These are phyloP conservation scores for Molossus molossus DNA, from an alignment of 2,797 vertebrate genomes.

Conservation along the genomic window DNA sequence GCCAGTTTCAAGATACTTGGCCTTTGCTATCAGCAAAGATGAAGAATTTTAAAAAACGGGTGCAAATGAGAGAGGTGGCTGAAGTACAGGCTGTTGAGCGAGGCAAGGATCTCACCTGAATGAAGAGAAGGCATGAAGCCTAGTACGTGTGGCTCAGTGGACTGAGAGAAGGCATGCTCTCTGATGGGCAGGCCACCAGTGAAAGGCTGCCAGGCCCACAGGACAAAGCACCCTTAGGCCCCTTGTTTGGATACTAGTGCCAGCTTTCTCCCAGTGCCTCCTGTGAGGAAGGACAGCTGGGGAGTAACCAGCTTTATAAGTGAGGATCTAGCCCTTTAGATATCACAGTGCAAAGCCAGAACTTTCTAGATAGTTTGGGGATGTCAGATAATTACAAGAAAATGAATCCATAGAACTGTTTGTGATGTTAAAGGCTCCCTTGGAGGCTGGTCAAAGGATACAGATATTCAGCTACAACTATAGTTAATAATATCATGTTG, in stretches of 20 bases:
- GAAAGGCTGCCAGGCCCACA: not conserved
- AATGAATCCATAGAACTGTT: not conserved
- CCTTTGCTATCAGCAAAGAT: not conserved
- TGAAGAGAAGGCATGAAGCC: not conserved
- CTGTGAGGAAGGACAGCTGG: not conserved
- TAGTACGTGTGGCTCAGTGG: too few species aligned
- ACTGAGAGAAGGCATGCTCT: not conserved
- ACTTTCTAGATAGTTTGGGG: not conserved
- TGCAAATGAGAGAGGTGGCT: not conserved
- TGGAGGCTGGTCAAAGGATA: not conserved
- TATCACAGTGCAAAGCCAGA: not conserved
- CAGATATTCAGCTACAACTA: not conserved
- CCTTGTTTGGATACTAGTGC: not conserved
- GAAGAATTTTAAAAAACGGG: not conserved
- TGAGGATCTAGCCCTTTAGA: accelerated
- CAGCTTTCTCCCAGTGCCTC: not conserved
- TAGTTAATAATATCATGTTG: too few species aligned
- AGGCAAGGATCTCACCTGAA: not conserved
- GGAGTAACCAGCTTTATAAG: not conserved
- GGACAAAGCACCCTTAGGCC: not conserved
- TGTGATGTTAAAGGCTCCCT: not conserved
- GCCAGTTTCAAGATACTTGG: not conserved
- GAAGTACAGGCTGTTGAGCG: accelerated
- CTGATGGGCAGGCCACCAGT: not conserved
- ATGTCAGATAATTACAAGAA: not conserved